Percentiles rank a stretch among this genome's conserved stretches.
Evolutionary conservation across 1,140 invertebrate genomes (phyloP).

Genomic region (Papilio helenus): DNA sequence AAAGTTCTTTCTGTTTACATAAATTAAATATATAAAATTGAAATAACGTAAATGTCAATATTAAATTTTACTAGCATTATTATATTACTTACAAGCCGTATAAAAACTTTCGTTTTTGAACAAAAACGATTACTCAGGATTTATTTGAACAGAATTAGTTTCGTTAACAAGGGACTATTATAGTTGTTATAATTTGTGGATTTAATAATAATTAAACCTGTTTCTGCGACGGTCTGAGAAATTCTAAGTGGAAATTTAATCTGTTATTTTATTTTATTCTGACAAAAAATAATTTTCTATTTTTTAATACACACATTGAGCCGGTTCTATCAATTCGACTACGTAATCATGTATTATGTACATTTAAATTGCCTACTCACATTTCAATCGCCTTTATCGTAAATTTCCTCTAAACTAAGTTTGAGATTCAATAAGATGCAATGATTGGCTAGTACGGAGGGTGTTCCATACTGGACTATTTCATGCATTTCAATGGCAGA

Average conservation of each 20-base stretch:
- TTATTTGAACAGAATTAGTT: not conserved
- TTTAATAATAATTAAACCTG: not conserved
- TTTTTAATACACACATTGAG: not conserved
- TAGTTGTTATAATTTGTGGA: not conserved
- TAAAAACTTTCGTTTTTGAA: not conserved
- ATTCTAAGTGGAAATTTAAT: not conserved
- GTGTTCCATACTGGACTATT: not conserved
- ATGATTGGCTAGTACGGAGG: not conserved
- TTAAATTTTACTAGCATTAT: not conserved
- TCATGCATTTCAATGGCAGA: not conserved
- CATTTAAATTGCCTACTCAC: conserved; percentile 77
- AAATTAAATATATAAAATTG: no score
- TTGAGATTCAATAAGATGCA: not conserved
- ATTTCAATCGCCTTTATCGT: conserved; percentile 59
- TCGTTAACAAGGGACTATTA: not conserved
- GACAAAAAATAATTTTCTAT: not conserved
- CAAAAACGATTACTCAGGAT: not conserved
- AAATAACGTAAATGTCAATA: not conserved
- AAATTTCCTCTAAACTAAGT: conserved; percentile 19
- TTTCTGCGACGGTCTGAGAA: not conserved
- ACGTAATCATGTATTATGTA: conserved; percentile 77
- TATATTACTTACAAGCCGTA: not conserved
- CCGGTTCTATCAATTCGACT: conserved; percentile 63
- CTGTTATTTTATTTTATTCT: not conserved
- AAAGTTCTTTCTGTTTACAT: not conserved